Base-by-base conservation (phyloP, 2,113 vertebrate species). In the Myodes glareolus region DNA sequence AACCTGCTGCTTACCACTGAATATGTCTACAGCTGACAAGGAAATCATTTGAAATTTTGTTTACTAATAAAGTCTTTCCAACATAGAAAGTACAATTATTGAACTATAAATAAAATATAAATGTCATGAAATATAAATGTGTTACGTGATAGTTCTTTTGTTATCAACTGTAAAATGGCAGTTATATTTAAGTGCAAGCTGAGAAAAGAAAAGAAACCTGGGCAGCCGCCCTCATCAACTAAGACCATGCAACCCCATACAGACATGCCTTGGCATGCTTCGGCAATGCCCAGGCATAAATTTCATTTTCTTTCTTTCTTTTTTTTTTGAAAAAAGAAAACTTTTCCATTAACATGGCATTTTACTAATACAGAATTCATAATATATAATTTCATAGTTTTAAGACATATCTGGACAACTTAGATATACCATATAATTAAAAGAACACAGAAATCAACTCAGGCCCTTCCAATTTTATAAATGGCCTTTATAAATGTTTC, bases 291-390 rank as follows among this genome's bases (percentile, higher is more conserved):
- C 1, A 5, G 17, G 55, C 55, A 58, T 19, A 58, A 58, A 58
- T 58, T 58, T 6, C 17, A 58, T 58, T 58, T 58, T 19, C 55
- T 58, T 58, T 58, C 17, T 6, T 19, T 52, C 17, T 55, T 55
- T 58, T 17, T 58, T 58, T 58, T 58, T 58, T 5, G 5, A 58
- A 19, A 58, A 58, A 55, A 5, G 19, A 68, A 68, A 68, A 25
- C 58, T 75, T n/a, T 90, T 39, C 12, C 3, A 93, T 9, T 86
- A 89, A 93, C 13, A 16, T 90, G 27, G 3, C 17, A 75, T 55
- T 89, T 58, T 63, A 94, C 36, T 88, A 92, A 93, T 36, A 93
- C 6, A 90, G 67, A 92, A 94, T 88, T 92, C 25, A 90, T 31
- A 84, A 82, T 0, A 73, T 29, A 93, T 13, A 82, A 33, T 63